A percentile compares a stretch with the other conserved stretches of the same genome.
Conservation (phyloP, 2,113 vertebrate genomes). For the Erythrocebus patas region DNA sequence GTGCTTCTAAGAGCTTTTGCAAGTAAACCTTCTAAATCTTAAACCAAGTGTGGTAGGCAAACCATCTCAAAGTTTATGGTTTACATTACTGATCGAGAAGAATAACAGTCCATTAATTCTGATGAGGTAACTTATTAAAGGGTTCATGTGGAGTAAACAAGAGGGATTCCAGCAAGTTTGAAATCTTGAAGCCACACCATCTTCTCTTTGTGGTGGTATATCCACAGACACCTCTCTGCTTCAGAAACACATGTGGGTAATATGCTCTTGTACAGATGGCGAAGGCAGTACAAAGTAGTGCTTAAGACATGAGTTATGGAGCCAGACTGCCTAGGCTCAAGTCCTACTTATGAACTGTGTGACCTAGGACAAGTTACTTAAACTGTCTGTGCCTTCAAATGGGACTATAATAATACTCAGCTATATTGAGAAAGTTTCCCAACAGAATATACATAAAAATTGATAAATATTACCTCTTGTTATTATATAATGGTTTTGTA, state of each 20-base stretch:
- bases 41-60: slow-evolving; percentile 68
- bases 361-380: neutral
- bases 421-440: neutral
- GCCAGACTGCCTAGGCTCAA: neutral
- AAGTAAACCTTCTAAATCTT: slow-evolving; percentile 84
- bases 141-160: slow-evolving; percentile 43
- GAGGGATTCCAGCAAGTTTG: slow-evolving; percentile 13
- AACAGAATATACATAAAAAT: too few relatives aligned
- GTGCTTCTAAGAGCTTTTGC: slow-evolving; percentile 85
- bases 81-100: slow-evolving; percentile 32
- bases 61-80: slow-evolving; percentile 46
- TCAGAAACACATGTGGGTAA: neutral
- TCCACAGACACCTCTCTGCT: neutral
- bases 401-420: neutral
- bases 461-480: neutral
- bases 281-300: neutral
- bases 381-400: slow-evolving; percentile 26
- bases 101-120: slow-evolving; percentile 62
- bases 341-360: neutral
- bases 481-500: neutral
- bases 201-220: neutral
- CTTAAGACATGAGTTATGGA: neutral
- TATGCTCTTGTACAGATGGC: neutral
- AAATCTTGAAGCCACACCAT: slow-evolving; percentile 6
- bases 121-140: slow-evolving; percentile 60